Conservation (phyloP, 2,797 vertebrate genomes). For the Poecilia velifera region DNA sequence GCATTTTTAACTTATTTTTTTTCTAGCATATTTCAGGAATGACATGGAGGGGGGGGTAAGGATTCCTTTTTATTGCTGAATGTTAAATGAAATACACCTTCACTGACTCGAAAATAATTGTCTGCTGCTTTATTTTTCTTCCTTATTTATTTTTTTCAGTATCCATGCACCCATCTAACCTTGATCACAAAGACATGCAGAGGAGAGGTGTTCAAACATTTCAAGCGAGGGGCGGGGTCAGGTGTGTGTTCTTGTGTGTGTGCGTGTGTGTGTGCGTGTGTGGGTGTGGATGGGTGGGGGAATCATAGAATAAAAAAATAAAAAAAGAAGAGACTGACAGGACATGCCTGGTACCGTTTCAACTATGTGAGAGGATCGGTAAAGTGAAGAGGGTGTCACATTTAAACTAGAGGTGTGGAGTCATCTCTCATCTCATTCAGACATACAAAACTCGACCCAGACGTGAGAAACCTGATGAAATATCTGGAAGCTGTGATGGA, state of each 20-base stretch:
- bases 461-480: constrained; percentile 63
- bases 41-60: constrained; percentile 70
- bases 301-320: constrained; percentile 74
- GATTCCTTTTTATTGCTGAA: constrained; percentile 94
- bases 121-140: constrained; percentile 87
- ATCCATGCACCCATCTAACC: constrained; percentile 99
- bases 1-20: constrained; percentile 77
- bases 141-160: constrained; percentile 64
- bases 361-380: constrained; percentile 41
- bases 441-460: constrained; percentile 74
- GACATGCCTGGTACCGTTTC: constrained; percentile 57
- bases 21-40: constrained; percentile 91
- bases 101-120: constrained; percentile 88
- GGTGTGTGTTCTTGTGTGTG: background rate
- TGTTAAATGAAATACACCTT: constrained; percentile 95
- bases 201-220: constrained; percentile 86
- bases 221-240: constrained; percentile 71
- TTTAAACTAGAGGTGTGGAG: constrained; percentile 77
- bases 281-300: constrained; percentile 25
- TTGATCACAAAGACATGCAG: constrained; percentile 99
- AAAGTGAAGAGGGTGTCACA: constrained; percentile 68
- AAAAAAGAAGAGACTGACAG: constrained; percentile 71
- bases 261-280: background rate
- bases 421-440: constrained; percentile 76
- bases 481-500: constrained; percentile 53